Conservation (phyloP, 1,140 invertebrate genomes). For the Coelopa frigida region DNA sequence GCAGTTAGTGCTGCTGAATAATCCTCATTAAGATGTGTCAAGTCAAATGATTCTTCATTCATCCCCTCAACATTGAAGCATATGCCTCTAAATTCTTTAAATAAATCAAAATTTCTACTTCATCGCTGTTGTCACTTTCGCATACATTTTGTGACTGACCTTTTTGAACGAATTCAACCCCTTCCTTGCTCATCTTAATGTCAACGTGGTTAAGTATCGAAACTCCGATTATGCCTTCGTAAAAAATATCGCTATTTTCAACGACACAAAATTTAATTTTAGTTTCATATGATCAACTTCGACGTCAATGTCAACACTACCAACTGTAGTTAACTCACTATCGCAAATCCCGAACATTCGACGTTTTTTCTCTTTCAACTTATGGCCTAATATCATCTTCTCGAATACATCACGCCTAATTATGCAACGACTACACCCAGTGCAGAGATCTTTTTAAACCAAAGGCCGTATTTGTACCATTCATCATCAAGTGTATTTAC, state of each 20-base stretch:
- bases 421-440: neutral
- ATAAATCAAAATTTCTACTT: too few species aligned
- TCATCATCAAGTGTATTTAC: neutral
- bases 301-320: neutral
- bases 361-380: neutral
- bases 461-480: neutral
- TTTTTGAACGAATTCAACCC: constrained; percentile 2
- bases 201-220: neutral
- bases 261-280: neutral
- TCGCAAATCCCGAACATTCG: neutral
- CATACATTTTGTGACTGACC: neutral
- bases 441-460: neutral
- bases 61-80: too few species aligned
- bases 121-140: too few species aligned
- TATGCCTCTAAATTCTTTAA: too few species aligned
- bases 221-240: neutral
- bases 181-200: neutral
- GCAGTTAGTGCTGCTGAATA: constrained; percentile 42
- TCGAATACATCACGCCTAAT: neutral
- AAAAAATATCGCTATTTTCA: neutral
- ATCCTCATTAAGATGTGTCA: too few species aligned
- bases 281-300: neutral
- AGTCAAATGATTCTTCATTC: too few species aligned
- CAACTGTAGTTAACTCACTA: neutral
- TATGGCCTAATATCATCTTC: neutral